Evolutionary conservation across 2,113 vertebrate species (phyloP).

Genomic region (Empidonax alnorum): DNA sequence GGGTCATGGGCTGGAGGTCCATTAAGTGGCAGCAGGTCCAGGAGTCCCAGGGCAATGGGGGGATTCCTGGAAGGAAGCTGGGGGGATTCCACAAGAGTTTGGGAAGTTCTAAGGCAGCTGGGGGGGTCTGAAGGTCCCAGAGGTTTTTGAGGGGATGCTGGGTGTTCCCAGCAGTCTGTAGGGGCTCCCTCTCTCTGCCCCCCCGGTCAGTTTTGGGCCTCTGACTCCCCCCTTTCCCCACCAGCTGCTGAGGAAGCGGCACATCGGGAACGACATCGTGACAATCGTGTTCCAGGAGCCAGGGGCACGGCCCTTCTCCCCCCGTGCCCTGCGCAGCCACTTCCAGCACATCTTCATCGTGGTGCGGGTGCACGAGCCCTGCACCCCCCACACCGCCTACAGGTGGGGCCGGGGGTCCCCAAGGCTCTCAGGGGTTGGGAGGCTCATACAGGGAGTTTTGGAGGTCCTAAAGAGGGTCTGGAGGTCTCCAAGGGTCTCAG

Average conservation of each 20-base stretch:
- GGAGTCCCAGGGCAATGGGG: background rate
- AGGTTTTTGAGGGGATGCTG: background rate
- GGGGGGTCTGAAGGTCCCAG: background rate
- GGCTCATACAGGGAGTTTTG: background rate
- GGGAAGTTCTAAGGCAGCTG: background rate
- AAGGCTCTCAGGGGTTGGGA: background rate
- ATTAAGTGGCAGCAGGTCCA: background rate
- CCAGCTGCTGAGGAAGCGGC: background rate
- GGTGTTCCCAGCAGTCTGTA: background rate
- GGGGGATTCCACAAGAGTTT: too few relatives aligned
- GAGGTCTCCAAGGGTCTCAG: background rate
- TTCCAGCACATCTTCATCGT: background rate
- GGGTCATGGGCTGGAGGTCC: background rate
- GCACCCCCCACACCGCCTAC: background rate
- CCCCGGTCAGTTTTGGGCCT: background rate
- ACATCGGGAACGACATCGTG: background rate
- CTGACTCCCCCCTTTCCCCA: background rate
- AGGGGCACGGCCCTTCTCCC: background rate
- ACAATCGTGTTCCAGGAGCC: background rate
- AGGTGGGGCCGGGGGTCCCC: background rate
- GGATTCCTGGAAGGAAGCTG: background rate
- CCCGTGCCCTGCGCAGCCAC: background rate
- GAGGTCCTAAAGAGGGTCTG: background rate
- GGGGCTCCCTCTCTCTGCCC: background rate
- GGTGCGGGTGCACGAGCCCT: background rate